Evolutionary conservation across 2,113 vertebrate genomes (phyloP).

Genomic region (Eublepharis macularius): DNA sequence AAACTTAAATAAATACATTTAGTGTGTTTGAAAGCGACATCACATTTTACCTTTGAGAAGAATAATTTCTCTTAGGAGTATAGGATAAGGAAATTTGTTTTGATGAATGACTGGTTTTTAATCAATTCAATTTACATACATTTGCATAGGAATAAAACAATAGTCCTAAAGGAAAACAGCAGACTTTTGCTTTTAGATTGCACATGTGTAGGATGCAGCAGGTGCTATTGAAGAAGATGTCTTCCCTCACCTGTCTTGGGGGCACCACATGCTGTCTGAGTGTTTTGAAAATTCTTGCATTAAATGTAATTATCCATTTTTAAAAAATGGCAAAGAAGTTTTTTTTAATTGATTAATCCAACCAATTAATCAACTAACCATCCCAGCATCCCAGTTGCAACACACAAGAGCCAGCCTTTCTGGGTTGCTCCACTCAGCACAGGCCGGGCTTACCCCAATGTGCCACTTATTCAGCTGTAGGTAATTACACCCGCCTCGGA

Average conservation of each 20-base stretch:
- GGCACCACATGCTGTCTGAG: too few species aligned
- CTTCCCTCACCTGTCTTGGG: too few species aligned
- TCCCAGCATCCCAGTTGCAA: background rate
- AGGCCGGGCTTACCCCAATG: background rate
- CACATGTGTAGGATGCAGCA: background rate
- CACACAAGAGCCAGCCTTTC: too few species aligned
- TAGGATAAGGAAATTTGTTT: too few species aligned
- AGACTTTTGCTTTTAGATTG: background rate
- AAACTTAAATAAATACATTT: too few species aligned
- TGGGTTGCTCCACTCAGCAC: background rate
- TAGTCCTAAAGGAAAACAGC: background rate
- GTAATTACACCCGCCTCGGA: conserved; percentile 67
- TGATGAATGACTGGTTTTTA: too few species aligned
- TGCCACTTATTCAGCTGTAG: background rate
- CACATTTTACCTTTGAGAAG: too few species aligned
- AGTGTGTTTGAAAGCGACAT: too few species aligned
- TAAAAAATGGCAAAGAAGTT: background rate
- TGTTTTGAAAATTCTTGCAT: too few species aligned
- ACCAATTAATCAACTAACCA: background rate
- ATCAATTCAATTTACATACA: background rate
- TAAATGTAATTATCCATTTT: background rate
- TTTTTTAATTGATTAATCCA: background rate
- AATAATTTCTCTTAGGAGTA: too few species aligned
- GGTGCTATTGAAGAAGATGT: background rate
- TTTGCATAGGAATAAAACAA: background rate